These are phyloP conservation scores for Philotrypesis tridentata DNA, from an alignment of 1,140 invertebrate species.

Conservation along the genomic window DNA sequence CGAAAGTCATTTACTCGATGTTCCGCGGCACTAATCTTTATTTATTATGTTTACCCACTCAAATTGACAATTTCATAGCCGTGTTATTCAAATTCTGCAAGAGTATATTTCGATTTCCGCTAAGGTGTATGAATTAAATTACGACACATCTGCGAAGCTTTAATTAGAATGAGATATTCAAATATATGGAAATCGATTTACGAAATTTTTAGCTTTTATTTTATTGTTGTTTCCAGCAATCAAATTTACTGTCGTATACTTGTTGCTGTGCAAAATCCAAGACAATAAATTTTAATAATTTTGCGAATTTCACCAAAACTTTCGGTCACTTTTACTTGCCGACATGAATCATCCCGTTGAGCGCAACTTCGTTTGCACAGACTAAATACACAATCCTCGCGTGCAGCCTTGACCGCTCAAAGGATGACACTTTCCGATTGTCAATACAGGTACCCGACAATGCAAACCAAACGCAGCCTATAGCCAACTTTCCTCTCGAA, in stretches of 20 bases:
- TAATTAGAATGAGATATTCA: neutral
- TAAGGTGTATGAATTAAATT: constrained; percentile 7
- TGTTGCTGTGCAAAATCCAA: too few species aligned
- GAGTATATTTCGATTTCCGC: neutral
- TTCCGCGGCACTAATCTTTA: neutral
- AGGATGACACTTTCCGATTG: neutral
- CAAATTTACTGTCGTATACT: too few species aligned
- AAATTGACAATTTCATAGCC: neutral
- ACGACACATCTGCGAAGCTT: neutral
- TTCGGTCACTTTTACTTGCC: too few species aligned
- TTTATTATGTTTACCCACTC: constrained; percentile 27
- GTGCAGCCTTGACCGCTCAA: neutral
- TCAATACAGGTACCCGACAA: neutral
- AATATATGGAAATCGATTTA: constrained; percentile 21
- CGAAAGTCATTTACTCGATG: constrained; percentile 11
- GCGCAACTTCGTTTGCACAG: too few species aligned
- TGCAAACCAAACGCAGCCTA: neutral
- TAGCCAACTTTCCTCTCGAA: neutral
- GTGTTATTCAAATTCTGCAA: constrained; percentile 2
- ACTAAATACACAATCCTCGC: neutral
- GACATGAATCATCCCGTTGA: too few species aligned
- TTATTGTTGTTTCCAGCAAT: neutral
- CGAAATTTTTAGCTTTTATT: constrained; percentile 1
- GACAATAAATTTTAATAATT: too few species aligned
- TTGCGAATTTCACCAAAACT: too few species aligned